Evolutionary conservation across 2,888 invertebrate genomes (phyloP).

Genomic region (Ischnus inquisitorius): DNA sequence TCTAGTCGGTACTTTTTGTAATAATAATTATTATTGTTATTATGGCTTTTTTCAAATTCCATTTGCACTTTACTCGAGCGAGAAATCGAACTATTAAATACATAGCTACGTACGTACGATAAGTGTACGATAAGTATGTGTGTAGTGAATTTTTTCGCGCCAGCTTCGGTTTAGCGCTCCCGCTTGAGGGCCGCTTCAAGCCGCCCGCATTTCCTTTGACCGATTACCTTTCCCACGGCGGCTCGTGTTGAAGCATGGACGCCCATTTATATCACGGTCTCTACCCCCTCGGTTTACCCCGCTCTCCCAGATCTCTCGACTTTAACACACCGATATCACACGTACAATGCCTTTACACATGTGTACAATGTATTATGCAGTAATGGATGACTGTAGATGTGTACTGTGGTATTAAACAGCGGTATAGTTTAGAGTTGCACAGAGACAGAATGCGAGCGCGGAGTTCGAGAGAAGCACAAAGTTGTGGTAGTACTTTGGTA

Average conservation of each 20-base stretch:
- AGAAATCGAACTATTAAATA: neutral
- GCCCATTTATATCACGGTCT: slow-evolving; percentile 78
- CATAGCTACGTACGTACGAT: slow-evolving; percentile 13
- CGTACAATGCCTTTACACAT: neutral
- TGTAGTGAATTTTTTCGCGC: slow-evolving; percentile 51
- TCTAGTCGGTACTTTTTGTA: neutral
- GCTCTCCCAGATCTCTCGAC: slow-evolving; percentile 37
- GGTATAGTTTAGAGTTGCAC: slow-evolving; percentile 1
- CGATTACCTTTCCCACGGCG: slow-evolving; percentile 83
- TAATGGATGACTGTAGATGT: slow-evolving; percentile 51
- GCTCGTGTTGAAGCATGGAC: slow-evolving; percentile 72
- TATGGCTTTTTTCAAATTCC: slow-evolving; percentile 8
- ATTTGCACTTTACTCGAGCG: neutral
- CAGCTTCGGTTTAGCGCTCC: slow-evolving; percentile 49
- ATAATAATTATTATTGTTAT: neutral
- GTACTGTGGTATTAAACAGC: slow-evolving; percentile 53
- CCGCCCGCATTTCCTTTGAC: slow-evolving; percentile 80
- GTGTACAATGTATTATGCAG: slow-evolving; percentile 34
- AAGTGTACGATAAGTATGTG: slow-evolving; percentile 5
- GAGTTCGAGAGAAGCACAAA: slow-evolving; percentile 15
- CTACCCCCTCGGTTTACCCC: slow-evolving; percentile 59
- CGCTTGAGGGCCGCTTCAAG: slow-evolving; percentile 48
- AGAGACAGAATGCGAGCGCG: neutral
- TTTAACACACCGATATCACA: slow-evolving; percentile 26
- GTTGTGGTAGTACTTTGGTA: slow-evolving; percentile 33